A percentile compares a stretch with the other conserved stretches of the same genome.
Conservation (phyloP, 2,113 vertebrate species). For the Piprites chloris region DNA sequence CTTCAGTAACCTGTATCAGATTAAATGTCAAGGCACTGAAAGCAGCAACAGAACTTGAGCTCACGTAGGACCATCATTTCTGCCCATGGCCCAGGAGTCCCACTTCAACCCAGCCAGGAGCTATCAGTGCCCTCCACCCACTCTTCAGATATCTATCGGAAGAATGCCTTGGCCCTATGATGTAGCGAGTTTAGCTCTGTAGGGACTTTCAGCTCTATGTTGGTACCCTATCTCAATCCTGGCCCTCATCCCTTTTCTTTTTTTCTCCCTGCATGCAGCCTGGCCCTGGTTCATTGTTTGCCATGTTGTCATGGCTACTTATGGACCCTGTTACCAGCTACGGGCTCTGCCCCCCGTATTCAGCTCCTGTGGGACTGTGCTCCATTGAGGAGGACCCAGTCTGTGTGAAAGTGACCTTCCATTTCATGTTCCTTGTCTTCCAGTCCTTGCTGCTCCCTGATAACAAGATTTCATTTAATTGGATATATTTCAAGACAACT, state of each 20-base stretch:
- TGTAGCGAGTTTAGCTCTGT: background rate
- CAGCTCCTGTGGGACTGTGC: background rate
- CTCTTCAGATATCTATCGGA: background rate
- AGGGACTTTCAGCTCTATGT: background rate
- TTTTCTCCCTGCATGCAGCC: background rate
- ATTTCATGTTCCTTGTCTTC: background rate
- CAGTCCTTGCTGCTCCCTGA: background rate
- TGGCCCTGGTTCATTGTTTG: background rate
- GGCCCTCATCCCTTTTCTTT: background rate
- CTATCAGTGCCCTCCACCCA: background rate
- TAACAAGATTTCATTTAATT: background rate
- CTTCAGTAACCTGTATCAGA: background rate
- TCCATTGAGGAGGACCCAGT: background rate
- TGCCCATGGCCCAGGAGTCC: background rate
- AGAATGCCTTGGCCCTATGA: fast-evolving
- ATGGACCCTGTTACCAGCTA: background rate
- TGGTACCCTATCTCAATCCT: background rate
- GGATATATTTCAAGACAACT: background rate
- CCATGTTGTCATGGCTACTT: background rate
- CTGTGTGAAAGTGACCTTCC: background rate
- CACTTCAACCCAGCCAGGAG: background rate
- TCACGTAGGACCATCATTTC: background rate
- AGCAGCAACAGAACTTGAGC: background rate
- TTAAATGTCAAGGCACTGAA: background rate
- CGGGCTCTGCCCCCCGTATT: background rate